Conservation (phyloP, 2,888 invertebrate genomes). For the Volucella inanis region DNA sequence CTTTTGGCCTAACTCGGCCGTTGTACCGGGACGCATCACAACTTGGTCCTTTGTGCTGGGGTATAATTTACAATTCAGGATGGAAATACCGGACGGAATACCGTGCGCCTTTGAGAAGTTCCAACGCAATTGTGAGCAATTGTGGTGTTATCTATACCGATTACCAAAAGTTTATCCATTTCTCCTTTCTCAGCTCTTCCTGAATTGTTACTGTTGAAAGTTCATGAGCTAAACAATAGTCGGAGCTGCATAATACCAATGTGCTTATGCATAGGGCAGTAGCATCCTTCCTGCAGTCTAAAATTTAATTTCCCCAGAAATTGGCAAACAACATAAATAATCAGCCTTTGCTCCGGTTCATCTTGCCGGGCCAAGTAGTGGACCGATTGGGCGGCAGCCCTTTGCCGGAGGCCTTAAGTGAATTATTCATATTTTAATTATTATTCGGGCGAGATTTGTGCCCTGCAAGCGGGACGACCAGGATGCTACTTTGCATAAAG, state of each 20-base stretch:
- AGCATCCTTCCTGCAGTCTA: conserved; percentile 22
- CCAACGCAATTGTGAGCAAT: conserved; percentile 50
- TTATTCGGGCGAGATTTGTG: conserved; percentile 24
- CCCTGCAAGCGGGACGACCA: no score
- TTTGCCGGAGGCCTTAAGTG: conserved; percentile 51
- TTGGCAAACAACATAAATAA: conserved; percentile 61
- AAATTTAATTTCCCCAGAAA: conserved; percentile 61
- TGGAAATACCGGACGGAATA: conserved; percentile 29
- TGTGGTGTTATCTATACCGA: conserved; percentile 41
- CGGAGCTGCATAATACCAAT: neutral
- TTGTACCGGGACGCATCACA: neutral
- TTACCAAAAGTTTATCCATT: conserved; percentile 23
- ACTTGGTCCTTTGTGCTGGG: conserved; percentile 11
- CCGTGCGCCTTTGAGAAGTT: conserved; percentile 37
- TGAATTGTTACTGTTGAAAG: conserved; percentile 32
- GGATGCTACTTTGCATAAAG: neutral
- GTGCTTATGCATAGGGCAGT: neutral
- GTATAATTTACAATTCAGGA: conserved; percentile 58
- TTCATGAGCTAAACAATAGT: conserved; percentile 43
- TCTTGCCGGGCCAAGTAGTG: neutral
- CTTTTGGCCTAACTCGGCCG: neutral
- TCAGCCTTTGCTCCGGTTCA: conserved; percentile 1
- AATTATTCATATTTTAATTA: conserved; percentile 65
- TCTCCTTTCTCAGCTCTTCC: neutral
- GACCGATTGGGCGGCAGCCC: conserved; percentile 6